A percentile compares a stretch with the other conserved stretches of the same genome.
phyloP scores from a whole-genome alignment of 1,140 invertebrate genomes.

The Himalopsyche phryganea region DNA sequence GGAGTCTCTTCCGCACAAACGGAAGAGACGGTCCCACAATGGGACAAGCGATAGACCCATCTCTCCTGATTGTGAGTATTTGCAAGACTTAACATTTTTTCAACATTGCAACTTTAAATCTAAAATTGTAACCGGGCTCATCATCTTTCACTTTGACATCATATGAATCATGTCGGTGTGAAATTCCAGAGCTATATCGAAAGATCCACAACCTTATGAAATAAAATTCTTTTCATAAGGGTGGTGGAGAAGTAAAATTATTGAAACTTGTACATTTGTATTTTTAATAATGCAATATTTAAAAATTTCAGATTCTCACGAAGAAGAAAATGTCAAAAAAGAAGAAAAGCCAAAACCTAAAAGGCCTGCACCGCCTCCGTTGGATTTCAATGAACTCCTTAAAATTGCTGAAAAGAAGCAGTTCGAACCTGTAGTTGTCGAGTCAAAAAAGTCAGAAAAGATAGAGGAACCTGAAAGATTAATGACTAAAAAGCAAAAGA shows the following conservation, averaged over 20 bases:
- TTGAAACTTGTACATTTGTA: too few species aligned
- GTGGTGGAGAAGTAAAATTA: too few species aligned
- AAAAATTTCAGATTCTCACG: slow-evolving; percentile 37
- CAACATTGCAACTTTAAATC: too few species aligned
- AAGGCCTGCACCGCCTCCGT: slow-evolving; percentile 61
- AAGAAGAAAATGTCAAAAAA: slow-evolving; percentile 46
- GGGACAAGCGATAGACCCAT: not conserved
- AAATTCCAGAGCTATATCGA: too few species aligned
- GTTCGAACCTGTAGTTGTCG: slow-evolving; percentile 66
- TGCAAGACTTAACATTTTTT: too few species aligned
- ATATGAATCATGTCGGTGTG: too few species aligned
- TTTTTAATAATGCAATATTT: too few species aligned
- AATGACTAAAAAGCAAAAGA: slow-evolving; percentile 78
- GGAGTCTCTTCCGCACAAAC: slow-evolving; percentile 62
- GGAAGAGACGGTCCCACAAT: slow-evolving; percentile 55
- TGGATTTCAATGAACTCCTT: slow-evolving; percentile 70
- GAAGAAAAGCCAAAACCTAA: slow-evolving; percentile 58
- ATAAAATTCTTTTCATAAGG: too few species aligned
- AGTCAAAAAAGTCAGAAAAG: slow-evolving; percentile 57
- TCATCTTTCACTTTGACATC: too few species aligned
- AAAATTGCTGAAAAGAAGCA: slow-evolving; percentile 82
- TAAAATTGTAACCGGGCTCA: too few species aligned
- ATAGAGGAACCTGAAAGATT: slow-evolving; percentile 62
- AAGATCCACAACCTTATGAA: too few species aligned
- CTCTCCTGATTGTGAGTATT: not conserved